Base-by-base conservation (phyloP, 2,797 vertebrate species). In the Catamblyrhynchus diadema region DNA sequence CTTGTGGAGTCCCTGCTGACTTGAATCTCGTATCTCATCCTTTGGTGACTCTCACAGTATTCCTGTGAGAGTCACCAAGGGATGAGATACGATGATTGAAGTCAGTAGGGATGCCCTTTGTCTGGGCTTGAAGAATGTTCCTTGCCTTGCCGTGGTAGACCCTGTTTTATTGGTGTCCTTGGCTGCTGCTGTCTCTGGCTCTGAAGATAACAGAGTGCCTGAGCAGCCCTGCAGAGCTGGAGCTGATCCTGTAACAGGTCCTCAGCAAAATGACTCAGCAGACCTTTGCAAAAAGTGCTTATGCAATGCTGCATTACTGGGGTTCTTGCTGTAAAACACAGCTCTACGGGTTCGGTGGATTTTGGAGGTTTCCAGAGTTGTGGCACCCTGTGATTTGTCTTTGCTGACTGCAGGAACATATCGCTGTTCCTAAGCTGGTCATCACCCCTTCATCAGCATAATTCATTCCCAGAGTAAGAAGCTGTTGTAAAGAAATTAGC, bases 401-500 rank as follows among this genome's bases (percentile, higher is more conserved):
- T 83, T 93, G 87, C 78, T 94, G 88, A 88, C 71, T 80, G 86
- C 87, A 91, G 92, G 94, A 92, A 93, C 61, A 27, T 48, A 84
- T 74, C 4, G 0, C 64, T 87, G 4, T 45, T 83, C 59, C 73
- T 94, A 77, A 71, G 16, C 87, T 95, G 91, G 60, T 91, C 94
- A 94, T 94, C 91, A 78, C 77, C 94, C 84, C 75, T 88, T 90
- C 90, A 86, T 74, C 90, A 90, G 74, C 60, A 56, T 90, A 91
- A 94, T 94, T 95, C 53, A 85, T 72, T 96, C 50, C 87, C 72
- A 91, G 39, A 70, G 28, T 79, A 92, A 83, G 66, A 73, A 95
- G 82, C 42, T 48, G 80, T 69, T 95, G 85, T 64, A 87, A 86
- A 95, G 95, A 91, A 84, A 94, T 95, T 92, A 93, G 66, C 91